Evolutionary conservation across 2,113 vertebrate species (phyloP).

Genomic region (Sebastes fasciatus): DNA sequence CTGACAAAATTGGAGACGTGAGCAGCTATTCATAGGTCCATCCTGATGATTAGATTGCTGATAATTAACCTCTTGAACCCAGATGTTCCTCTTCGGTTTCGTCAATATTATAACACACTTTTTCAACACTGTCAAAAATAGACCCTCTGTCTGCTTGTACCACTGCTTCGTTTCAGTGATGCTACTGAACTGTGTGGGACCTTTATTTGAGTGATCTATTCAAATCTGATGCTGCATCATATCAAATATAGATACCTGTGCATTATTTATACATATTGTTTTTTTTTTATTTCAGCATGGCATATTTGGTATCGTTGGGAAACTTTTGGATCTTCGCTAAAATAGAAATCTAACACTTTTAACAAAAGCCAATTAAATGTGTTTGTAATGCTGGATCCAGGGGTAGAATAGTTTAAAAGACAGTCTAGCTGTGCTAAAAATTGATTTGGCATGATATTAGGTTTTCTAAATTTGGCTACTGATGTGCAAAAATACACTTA

Average conservation of each 20-base stretch:
- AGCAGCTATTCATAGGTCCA: constrained; percentile 14
- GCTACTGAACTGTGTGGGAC: background rate
- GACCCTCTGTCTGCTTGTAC: background rate
- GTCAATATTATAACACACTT: background rate
- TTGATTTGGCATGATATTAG: background rate
- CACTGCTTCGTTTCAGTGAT: background rate
- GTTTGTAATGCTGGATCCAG: background rate
- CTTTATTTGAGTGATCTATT: constrained; percentile 27
- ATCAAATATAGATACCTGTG: background rate
- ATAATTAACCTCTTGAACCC: constrained; percentile 33
- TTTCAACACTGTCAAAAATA: background rate
- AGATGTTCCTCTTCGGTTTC: background rate
- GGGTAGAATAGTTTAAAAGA: background rate
- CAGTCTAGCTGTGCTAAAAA: background rate
- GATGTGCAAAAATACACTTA: background rate
- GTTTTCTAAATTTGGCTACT: background rate
- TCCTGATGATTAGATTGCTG: constrained; percentile 12
- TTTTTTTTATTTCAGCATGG: background rate
- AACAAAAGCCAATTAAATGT: background rate
- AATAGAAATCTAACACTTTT: background rate
- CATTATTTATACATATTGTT: background rate
- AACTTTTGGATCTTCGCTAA: background rate
- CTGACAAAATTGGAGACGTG: constrained; percentile 24
- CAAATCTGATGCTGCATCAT: background rate
- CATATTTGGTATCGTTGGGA: background rate